phyloP scores from a whole-genome alignment of 2,888 invertebrate species.

The Ophion costatus region DNA sequence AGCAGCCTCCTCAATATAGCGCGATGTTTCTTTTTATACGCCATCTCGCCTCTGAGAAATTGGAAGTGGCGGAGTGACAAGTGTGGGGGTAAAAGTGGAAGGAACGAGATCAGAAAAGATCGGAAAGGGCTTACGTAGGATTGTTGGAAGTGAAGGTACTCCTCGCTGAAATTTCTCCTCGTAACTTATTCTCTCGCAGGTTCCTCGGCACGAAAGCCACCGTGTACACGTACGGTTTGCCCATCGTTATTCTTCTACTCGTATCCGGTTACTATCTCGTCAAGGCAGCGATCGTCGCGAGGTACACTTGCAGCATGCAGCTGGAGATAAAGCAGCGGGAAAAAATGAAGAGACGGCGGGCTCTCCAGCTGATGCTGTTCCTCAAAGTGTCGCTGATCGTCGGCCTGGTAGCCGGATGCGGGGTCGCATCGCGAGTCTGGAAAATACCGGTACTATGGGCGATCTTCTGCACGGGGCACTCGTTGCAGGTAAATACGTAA shows the following conservation, averaged over 20 bases:
- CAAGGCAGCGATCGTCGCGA: constrained; percentile 85
- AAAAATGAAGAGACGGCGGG: constrained; percentile 86
- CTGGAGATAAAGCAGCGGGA: constrained; percentile 86
- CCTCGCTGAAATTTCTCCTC: not conserved
- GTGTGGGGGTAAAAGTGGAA: too few relatives aligned
- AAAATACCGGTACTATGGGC: constrained; percentile 81
- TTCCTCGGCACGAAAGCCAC: constrained; percentile 84
- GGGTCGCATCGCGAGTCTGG: constrained; percentile 80
- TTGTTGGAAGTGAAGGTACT: not conserved
- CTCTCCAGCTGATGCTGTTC: constrained; percentile 86
- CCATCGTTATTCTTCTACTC: constrained; percentile 84
- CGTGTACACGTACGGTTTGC: constrained; percentile 85
- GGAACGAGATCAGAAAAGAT: too few relatives aligned
- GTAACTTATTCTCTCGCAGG: constrained; percentile 78
- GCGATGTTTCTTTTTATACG: too few relatives aligned
- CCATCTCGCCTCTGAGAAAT: too few relatives aligned
- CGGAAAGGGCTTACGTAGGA: not conserved
- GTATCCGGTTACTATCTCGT: constrained; percentile 84
- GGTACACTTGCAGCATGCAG: constrained; percentile 86
- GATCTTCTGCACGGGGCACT: constrained; percentile 81
- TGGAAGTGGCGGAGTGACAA: too few relatives aligned
- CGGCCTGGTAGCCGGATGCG: constrained; percentile 83
- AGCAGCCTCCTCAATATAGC: too few relatives aligned
- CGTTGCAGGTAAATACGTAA: constrained; percentile 77
- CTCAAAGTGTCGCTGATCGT: constrained; percentile 85